Percentiles rank a stretch among this genome's conserved stretches.
These are phyloP conservation scores for Atractosteus spatula DNA, from an alignment of 2,113 vertebrate genomes.

Conservation along the genomic window DNA sequence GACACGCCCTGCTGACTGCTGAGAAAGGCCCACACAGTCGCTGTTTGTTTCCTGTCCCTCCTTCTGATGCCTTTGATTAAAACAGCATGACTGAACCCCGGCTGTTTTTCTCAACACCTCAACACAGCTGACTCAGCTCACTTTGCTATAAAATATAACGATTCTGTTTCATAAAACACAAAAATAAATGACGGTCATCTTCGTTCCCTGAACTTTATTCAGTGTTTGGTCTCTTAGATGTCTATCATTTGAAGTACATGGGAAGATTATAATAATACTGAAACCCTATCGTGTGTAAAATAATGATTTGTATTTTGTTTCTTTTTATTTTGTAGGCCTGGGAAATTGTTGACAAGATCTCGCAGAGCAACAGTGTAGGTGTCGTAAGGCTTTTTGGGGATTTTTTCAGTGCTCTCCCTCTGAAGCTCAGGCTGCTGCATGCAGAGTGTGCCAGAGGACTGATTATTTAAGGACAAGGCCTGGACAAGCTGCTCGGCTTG, in stretches of 20 bases:
- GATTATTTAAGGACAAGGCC: too few relatives aligned
- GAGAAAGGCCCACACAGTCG: background rate
- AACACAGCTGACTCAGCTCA: slow-evolving; percentile 1
- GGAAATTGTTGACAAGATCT: slow-evolving; percentile 62
- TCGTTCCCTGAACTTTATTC: too few relatives aligned
- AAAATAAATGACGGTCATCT: background rate
- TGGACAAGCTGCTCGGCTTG: too few relatives aligned
- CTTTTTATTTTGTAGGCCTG: slow-evolving; percentile 51
- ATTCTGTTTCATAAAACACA: background rate
- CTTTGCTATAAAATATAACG: background rate
- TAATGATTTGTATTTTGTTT: background rate
- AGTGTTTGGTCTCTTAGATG: too few relatives aligned
- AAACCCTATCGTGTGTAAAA: too few relatives aligned
- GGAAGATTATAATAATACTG: too few relatives aligned
- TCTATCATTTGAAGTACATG: too few relatives aligned
- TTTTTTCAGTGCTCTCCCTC: background rate
- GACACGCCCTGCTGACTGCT: slow-evolving; percentile 7
- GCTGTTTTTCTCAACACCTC: slow-evolving; percentile 8
- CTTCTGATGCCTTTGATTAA: slow-evolving; percentile 22
- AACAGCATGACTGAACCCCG: slow-evolving; percentile 22
- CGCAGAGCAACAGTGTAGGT: slow-evolving; percentile 56
- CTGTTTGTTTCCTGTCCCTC: too few relatives aligned
- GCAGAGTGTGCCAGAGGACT: too few relatives aligned
- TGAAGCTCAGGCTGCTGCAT: too few relatives aligned
- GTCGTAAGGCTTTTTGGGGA: background rate